A percentile compares a stretch with the other conserved stretches of the same genome.
Conservation (phyloP, 2,797 vertebrate species). For the Artibeus lituratus region DNA sequence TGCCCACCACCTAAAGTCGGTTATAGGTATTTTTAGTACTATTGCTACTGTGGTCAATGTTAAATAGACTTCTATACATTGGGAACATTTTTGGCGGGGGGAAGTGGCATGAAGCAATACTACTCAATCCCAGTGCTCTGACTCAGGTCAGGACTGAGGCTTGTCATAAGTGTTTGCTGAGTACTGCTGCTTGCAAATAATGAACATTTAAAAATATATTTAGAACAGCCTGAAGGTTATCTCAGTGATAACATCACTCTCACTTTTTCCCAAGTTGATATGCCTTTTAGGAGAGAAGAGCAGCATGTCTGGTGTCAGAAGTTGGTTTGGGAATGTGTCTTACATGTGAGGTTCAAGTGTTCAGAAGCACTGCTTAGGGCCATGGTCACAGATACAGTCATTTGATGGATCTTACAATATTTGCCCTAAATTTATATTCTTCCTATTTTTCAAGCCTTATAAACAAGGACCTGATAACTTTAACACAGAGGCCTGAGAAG, state of each 20-base stretch:
- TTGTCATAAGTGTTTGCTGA: neutral
- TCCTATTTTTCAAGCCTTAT: neutral
- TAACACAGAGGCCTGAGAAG: neutral
- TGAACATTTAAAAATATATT: conserved; percentile 43
- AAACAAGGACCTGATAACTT: neutral
- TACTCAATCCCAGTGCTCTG: neutral
- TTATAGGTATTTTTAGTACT: neutral
- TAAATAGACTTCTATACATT: neutral
- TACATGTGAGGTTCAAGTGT: neutral
- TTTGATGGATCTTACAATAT: neutral
- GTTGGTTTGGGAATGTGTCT: neutral
- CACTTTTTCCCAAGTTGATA: neutral
- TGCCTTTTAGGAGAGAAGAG: neutral
- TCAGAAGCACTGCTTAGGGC: neutral
- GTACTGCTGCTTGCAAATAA: neutral
- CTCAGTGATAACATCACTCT: neutral
- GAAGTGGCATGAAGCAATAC: neutral
- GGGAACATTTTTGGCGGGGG: neutral
- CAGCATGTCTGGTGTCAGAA: neutral
- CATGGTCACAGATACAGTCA: neutral
- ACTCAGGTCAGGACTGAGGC: neutral
- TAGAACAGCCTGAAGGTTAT: neutral
- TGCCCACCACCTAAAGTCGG: neutral
- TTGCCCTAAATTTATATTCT: neutral
- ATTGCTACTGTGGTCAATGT: neutral